A percentile compares a stretch with the other conserved stretches of the same genome.
Evolutionary conservation across 64 coral and sea anemone genomes (phyloP).

Genomic region (Dendronephthya gigantea): DNA sequence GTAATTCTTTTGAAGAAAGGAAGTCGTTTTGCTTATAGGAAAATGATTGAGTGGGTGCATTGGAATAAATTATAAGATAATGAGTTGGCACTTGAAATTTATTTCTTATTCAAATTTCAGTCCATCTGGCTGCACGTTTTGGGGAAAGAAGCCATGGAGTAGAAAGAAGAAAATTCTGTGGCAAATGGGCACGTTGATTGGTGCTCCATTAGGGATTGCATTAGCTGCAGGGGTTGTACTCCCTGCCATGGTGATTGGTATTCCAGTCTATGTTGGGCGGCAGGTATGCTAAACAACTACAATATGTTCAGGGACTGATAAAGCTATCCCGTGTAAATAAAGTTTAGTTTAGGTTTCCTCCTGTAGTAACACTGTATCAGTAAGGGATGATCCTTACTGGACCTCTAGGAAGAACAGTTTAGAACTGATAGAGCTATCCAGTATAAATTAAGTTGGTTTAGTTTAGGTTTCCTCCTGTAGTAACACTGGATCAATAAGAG

Average conservation of each 20-base stretch:
- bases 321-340: not conserved
- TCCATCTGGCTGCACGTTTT: conserved; percentile 96
- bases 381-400: no score
- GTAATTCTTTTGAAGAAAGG: not conserved
- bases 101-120: conserved; percentile 23
- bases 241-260: conserved; percentile 98
- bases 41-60: not conserved
- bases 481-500: no score
- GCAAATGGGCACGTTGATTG: conserved; percentile 96
- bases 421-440: no score
- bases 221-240: conserved; percentile 82
- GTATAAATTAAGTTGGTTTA: no score
- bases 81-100: not conserved
- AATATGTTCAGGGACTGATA: not conserved
- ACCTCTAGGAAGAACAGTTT: no score
- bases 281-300: conserved; percentile 75
- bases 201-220: conserved; percentile 88
- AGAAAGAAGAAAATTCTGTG: conserved; percentile 97
- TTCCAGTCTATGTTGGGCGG: conserved; percentile 92
- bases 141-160: conserved; percentile 96
- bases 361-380: no score
- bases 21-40: no score
- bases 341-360: no score
- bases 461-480: no score
- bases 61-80: no score